Evolutionary conservation across 2,797 vertebrate species (phyloP), one percentile per base, ranked within the genome.

Genomic region (Microctenopoma lineatum): DNA sequence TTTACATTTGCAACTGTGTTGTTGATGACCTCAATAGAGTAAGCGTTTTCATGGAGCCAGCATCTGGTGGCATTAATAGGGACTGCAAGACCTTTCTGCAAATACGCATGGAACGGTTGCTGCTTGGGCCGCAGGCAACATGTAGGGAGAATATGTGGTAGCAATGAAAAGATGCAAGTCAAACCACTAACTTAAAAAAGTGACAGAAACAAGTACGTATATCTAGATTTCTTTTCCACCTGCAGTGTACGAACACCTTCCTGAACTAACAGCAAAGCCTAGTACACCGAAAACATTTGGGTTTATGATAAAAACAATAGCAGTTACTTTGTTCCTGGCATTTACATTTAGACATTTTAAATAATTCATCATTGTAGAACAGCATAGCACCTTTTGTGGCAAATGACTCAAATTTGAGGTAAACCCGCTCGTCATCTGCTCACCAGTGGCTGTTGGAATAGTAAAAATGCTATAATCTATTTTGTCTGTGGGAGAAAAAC

Each of bases 41-140:
- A 3, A 27, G 4, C 32, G 8, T 60, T 64, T 61, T 69, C 42
- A 67, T 51, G 25, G 15, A 18, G 18, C 47, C 54, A 68, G 59
- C 75, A 66, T 77, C 66, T 65, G 71, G 63, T 59, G 68, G 81
- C 7, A 7, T 64, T 78, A 55, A 67, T 46, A 47, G 61, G 61
- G 13, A 77, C 38, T 78, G 46, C 75, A 11, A 48, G 13, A 14
- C n/a, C 52, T 36, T 65, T 72, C 4, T 38, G 42, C 32, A 66
- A 14, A 18, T 36, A 59, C 59, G 47, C 39, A 72, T 67, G 39
- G 55, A 32, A 44, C 25, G 48, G 16, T 44, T 55, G 50, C n/a
- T 73, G 51, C 27, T 44, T 13, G 39, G 55, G 36, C 55, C n/a
- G 60, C 29, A 55, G 50, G 4, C 27, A 59, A 32, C 14, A 32